These are phyloP conservation scores for Oscheius sp. DNA, from an alignment of 1,140 invertebrate genomes.

Conservation along the genomic window DNA sequence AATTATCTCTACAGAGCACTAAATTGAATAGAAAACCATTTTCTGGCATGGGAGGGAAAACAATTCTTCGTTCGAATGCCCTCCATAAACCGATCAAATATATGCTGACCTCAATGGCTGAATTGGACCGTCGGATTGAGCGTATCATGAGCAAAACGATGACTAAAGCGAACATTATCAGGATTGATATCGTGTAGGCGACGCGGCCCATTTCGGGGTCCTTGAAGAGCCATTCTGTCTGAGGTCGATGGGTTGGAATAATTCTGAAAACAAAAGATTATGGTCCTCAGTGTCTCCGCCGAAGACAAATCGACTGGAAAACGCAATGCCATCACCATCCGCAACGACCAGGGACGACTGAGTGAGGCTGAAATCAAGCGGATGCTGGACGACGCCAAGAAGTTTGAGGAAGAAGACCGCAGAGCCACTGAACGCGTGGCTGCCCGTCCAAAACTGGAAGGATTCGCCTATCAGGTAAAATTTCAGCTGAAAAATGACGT, in stretches of 20 bases:
- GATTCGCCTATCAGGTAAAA: conserved; percentile 35
- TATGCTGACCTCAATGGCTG: conserved; percentile 26
- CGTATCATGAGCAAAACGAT: conserved; percentile 33
- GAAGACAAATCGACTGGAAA: conserved; percentile 75
- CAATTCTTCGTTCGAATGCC: too few relatives aligned
- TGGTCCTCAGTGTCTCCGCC: conserved; percentile 75
- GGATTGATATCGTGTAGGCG: conserved; percentile 27
- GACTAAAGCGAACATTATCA: conserved; percentile 31
- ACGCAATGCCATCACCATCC: conserved; percentile 68
- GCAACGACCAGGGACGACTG: conserved; percentile 65
- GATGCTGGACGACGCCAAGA: conserved; percentile 67
- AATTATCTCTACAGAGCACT: too few relatives aligned
- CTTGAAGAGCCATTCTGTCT: conserved; percentile 10
- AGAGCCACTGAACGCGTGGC: conserved; percentile 54
- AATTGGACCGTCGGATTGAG: conserved; percentile 25
- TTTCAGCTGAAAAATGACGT: not conserved
- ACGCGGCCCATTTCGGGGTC: conserved; percentile 21
- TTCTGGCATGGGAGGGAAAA: too few relatives aligned
- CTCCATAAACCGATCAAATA: not conserved
- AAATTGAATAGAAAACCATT: too few relatives aligned
- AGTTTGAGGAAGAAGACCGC: conserved; percentile 65
- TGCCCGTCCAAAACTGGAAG: conserved; percentile 56
- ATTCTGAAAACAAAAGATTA: too few relatives aligned
- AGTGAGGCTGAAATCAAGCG: conserved; percentile 64
- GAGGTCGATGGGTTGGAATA: too few relatives aligned